phyloP scores from a whole-genome alignment of 2,888 invertebrate genomes.

The Sericinus montela region DNA sequence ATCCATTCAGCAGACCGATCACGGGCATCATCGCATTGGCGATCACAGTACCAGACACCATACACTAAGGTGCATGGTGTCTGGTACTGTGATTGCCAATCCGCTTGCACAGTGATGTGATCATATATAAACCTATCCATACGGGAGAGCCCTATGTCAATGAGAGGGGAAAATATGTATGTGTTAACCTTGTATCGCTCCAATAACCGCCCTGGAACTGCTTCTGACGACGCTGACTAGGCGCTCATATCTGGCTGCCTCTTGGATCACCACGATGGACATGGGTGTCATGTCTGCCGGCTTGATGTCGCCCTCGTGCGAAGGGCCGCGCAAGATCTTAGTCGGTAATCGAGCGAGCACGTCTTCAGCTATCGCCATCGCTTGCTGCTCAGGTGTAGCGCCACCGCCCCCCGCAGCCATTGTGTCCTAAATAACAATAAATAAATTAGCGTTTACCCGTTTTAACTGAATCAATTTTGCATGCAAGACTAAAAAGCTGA shows the following conservation, averaged over 20 bases:
- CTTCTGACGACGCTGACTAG: conserved; percentile 85
- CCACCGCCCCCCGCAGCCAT: conserved; percentile 79
- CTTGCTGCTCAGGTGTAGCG: conserved; percentile 88
- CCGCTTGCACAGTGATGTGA: no score
- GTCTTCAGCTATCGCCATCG: conserved; percentile 88
- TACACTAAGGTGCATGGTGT: no score
- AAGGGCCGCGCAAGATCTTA: conserved; percentile 82
- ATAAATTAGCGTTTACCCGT: background rate
- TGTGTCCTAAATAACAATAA: conserved; percentile 75
- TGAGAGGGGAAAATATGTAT: no score
- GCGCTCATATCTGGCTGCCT: conserved; percentile 88
- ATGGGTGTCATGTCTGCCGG: conserved; percentile 90
- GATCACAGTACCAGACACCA: no score
- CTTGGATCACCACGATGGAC: conserved; percentile 95
- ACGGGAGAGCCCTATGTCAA: no score
- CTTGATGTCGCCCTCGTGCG: conserved; percentile 85
- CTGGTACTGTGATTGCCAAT: no score
- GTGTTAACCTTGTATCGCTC: conserved; percentile 89
- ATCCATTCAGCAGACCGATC: no score
- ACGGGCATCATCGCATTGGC: no score
- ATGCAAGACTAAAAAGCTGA: no score
- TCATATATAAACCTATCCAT: no score
- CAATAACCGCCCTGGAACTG: conserved; percentile 88
- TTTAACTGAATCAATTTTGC: background rate
- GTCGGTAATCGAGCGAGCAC: conserved; percentile 87